Base-by-base conservation (phyloP, 2,888 invertebrate species). In the Melikaiella ostensackeni region DNA sequence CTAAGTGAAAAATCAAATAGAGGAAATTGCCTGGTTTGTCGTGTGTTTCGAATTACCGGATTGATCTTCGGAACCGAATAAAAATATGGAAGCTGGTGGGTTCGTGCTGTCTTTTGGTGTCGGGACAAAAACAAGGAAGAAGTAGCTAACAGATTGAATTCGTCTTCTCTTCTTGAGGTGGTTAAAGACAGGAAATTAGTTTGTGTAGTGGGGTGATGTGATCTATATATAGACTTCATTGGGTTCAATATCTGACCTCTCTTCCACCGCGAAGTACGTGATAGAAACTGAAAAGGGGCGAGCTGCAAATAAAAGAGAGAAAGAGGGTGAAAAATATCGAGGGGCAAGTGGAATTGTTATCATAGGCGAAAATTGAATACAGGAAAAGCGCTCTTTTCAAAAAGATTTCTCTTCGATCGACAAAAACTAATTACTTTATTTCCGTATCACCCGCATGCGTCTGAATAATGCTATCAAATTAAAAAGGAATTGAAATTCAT, bases 111-210 rank as follows among this genome's bases (percentile, higher is more conserved):
- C 42, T 42, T 8, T 8, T 66, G 46, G 27, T 50, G 50, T 50
- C 27, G 13, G 30, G 70, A 30, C n/a, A 50, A 70, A n/a, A 70
- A 46, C 46, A 55, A 46, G 24, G 33, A 75, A 42, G 30, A 70
- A 59, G 35, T 57, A 27, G 38, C 27, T 46, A 70, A 59, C 57
- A 73, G 61, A 61, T 30, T 59, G 42, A 30, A 33, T 61, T 55
- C 61, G 42, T 78, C 57, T 76, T 78, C 74, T 78, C 59, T 74
- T 75, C 66, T 73, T 75, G 64, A 74, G 74, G 62, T 77, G 76
- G 70, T 81, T 79, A 79, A 82, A 79, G 76, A 77, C 83, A 83
- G 85, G 85, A 85, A 85, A 85, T 85, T 84, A 83, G 81, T 82
- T 80, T 82, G 81, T 84, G 76, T 82, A 80, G 80, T 35, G 55